These are phyloP conservation scores for Diplazon laetatorius DNA, from an alignment of 2,888 invertebrate genomes.

Conservation along the genomic window DNA sequence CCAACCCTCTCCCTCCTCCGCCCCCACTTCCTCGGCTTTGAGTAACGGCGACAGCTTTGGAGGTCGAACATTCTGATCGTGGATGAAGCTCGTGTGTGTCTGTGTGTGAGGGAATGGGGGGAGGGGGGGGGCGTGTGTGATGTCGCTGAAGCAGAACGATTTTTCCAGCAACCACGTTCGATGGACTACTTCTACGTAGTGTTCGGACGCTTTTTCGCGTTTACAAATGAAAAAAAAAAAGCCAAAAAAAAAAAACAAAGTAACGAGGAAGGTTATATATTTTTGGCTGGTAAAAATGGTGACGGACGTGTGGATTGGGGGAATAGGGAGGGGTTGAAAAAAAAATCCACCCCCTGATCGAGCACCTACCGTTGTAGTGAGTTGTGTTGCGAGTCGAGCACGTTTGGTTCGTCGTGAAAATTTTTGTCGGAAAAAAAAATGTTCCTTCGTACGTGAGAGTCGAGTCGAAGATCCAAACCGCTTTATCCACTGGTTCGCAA, in stretches of 20 bases:
- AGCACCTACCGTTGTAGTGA: constrained; percentile 2
- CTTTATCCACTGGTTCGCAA: constrained; percentile 57
- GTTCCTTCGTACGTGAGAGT: constrained; percentile 60
- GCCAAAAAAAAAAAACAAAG: constrained; percentile 3
- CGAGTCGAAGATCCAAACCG: constrained; percentile 52
- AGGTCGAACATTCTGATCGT: constrained; percentile 63
- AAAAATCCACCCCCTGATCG: not conserved
- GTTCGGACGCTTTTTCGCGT: constrained; percentile 5
- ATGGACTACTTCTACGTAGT: not conserved
- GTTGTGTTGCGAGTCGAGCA: constrained; percentile 8
- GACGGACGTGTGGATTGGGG: no score
- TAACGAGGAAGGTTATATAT: constrained; percentile 30
- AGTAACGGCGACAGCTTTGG: constrained; percentile 57
- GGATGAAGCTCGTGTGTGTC: constrained; percentile 20
- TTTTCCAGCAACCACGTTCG: constrained; percentile 13
- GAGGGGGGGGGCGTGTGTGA: no score
- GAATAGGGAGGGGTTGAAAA: no score
- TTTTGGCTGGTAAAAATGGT: constrained; percentile 4
- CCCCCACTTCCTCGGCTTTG: no score
- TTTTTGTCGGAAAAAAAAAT: no score
- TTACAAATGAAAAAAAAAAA: constrained; percentile 16
- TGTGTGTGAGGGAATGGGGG: constrained; percentile 1
- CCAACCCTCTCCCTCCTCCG: no score
- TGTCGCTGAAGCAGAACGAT: constrained; percentile 28
- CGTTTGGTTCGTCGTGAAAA: constrained; percentile 31